Percentiles rank a stretch among this genome's conserved stretches.
These are phyloP conservation scores for Laothoe populi DNA, from an alignment of 2,888 invertebrate species.

Conservation along the genomic window DNA sequence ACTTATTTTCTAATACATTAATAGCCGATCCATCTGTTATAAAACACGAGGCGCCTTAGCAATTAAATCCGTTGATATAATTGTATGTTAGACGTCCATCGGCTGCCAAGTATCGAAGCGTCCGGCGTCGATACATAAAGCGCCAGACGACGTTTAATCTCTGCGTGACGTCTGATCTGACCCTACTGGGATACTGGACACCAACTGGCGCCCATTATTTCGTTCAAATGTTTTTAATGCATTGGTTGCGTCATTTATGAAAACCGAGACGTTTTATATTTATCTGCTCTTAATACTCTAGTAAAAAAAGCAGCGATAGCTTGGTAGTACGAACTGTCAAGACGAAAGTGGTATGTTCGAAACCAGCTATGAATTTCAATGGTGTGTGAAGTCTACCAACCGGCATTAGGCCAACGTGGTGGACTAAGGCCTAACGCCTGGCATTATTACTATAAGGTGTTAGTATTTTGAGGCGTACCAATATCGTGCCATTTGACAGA, in stretches of 20 bases:
- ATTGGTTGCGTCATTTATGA: not conserved
- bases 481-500: too few species aligned
- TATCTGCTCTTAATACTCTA: too few species aligned
- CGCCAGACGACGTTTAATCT: conserved; percentile 19
- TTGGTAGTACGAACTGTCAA: too few species aligned
- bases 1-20: not conserved
- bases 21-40: not conserved
- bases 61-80: conserved; percentile 10
- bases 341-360: too few species aligned
- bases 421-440: too few species aligned
- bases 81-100: not conserved
- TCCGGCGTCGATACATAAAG: conserved; percentile 16
- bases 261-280: too few species aligned
- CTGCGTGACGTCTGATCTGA: conserved; percentile 15
- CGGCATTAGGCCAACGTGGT: too few species aligned
- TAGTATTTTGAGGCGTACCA: too few species aligned
- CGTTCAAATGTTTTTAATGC: not conserved
- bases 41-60: not conserved
- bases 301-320: too few species aligned
- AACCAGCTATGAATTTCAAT: too few species aligned
- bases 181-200: not conserved
- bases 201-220: not conserved
- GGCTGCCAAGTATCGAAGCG: not conserved
- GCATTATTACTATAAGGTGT: too few species aligned
- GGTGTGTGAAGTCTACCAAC: too few species aligned